Evolutionary conservation across 2,797 vertebrate genomes (phyloP).

Genomic region (Sebastes kiyomatsui): DNA sequence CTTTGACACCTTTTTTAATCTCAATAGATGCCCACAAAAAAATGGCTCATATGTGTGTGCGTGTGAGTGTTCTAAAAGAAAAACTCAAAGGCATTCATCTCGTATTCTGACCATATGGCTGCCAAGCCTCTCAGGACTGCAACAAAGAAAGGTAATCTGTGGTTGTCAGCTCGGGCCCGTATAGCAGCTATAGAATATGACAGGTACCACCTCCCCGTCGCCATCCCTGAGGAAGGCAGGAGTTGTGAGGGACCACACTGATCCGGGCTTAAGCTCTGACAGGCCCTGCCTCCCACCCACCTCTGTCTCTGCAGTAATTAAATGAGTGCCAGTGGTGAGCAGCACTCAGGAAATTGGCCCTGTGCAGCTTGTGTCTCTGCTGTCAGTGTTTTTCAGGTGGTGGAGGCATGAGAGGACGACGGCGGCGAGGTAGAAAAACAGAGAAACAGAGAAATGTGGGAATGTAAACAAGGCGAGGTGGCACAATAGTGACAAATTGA

Average conservation of each 20-base stretch:
- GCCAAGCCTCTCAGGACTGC: constrained; percentile 41
- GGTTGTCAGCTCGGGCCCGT: constrained; percentile 50
- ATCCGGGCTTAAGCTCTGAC: constrained; percentile 62
- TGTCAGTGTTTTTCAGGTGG: constrained; percentile 53
- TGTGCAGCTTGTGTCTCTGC: constrained; percentile 38
- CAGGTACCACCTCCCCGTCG: constrained; percentile 12
- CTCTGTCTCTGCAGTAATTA: constrained; percentile 73
- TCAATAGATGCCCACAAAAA: not conserved
- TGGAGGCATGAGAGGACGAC: not conserved
- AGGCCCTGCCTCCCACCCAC: constrained; percentile 55
- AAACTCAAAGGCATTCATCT: constrained; percentile 6
- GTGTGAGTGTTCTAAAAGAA: not conserved
- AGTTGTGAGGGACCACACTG: constrained; percentile 47
- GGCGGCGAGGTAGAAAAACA: not conserved
- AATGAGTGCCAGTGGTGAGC: constrained; percentile 63
- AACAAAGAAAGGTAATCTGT: constrained; percentile 59
- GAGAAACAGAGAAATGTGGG: constrained; percentile 2
- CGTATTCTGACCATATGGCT: constrained; percentile 50
- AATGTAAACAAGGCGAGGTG: constrained; percentile 7
- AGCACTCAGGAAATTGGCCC: constrained; percentile 79
- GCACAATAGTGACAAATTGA: constrained; percentile 12
- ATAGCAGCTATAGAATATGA: constrained; percentile 70
- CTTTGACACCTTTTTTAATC: constrained; percentile 9
- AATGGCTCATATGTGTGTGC: not conserved
- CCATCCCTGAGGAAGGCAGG: constrained; percentile 36